phyloP scores from a whole-genome alignment of 2,113 vertebrate species.

The Thalassoma bifasciatum region DNA sequence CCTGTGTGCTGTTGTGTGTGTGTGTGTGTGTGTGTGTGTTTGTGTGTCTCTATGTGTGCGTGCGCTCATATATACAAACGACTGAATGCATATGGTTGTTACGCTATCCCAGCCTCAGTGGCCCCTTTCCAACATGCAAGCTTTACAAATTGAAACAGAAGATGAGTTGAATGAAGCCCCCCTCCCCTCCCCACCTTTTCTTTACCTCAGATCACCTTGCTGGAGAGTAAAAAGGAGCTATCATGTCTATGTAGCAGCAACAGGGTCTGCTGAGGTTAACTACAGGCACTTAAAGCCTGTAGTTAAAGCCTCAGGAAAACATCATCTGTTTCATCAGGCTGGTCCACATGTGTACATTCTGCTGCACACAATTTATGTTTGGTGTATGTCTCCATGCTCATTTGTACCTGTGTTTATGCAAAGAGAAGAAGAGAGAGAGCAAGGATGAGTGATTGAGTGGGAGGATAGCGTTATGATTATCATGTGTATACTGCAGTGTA shows the following conservation, averaged over 20 bases:
- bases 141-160: constrained; percentile 34
- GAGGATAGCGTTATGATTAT: constrained; percentile 53
- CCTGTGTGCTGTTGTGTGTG: neutral
- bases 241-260: neutral
- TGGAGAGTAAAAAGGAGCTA: constrained; percentile 23
- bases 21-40: constrained; percentile 5
- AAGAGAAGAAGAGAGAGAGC: neutral
- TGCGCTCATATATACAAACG: constrained; percentile 29
- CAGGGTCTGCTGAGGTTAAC: constrained; percentile 9
- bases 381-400: neutral
- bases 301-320: constrained; percentile 24
- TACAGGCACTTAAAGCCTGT: neutral
- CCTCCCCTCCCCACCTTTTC: neutral
- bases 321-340: constrained; percentile 7
- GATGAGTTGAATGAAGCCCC: constrained; percentile 40
- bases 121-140: constrained; percentile 41
- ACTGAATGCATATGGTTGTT: constrained; percentile 13
- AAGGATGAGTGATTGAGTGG: constrained; percentile 25
- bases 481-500: constrained; percentile 22
- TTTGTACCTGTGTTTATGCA: constrained; percentile 20
- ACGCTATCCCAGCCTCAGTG: constrained; percentile 25
- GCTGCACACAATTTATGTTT: neutral
- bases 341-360: neutral
- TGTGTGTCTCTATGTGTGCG: constrained; percentile 14
- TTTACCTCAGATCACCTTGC: constrained; percentile 55